phyloP scores from a whole-genome alignment of 92 coral and sea anemone species.

The Phenganax subtilis region DNA sequence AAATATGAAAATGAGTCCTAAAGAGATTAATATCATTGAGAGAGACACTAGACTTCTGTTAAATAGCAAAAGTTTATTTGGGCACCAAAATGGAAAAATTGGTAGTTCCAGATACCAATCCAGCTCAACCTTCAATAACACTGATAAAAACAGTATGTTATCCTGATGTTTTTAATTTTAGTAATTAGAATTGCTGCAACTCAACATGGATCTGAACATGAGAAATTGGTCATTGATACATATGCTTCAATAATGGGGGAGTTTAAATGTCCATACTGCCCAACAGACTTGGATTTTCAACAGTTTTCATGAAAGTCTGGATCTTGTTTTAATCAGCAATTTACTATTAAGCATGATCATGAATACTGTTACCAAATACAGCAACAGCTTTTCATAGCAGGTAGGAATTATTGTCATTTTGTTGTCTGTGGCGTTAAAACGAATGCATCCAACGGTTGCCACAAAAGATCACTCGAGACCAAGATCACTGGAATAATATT shows the following conservation, averaged over 20 bases:
- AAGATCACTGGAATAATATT: conserved; percentile 49
- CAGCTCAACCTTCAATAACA: conserved; percentile 57
- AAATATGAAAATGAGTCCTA: conserved; percentile 38
- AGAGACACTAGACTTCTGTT: conserved; percentile 42
- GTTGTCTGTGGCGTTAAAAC: conserved; percentile 41
- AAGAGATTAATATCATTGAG: conserved; percentile 41
- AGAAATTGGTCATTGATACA: conserved; percentile 39
- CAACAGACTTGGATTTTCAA: conserved; percentile 41
- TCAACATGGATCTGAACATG: conserved; percentile 46
- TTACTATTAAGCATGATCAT: conserved; percentile 41
- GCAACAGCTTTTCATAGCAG: conserved; percentile 48
- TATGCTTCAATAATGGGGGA: conserved; percentile 55
- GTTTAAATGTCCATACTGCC: conserved; percentile 56
- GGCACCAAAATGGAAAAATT: conserved; percentile 66
- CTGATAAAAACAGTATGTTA: conserved; percentile 58
- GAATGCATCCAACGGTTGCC: background rate
- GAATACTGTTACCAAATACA: conserved; percentile 43
- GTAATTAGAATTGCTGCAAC: conserved; percentile 25
- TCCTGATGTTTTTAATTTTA: conserved; percentile 45
- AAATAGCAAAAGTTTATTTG: conserved; percentile 55
- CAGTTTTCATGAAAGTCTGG: conserved; percentile 29
- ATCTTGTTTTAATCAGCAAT: conserved; percentile 44
- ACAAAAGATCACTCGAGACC: conserved; percentile 46
- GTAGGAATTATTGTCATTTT: conserved; percentile 40
- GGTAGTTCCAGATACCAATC: conserved; percentile 65